Evolutionary conservation across 2,797 vertebrate species (phyloP), one percentile per base, ranked within the genome.

Genomic region (Poeciliopsis gracilis): DNA sequence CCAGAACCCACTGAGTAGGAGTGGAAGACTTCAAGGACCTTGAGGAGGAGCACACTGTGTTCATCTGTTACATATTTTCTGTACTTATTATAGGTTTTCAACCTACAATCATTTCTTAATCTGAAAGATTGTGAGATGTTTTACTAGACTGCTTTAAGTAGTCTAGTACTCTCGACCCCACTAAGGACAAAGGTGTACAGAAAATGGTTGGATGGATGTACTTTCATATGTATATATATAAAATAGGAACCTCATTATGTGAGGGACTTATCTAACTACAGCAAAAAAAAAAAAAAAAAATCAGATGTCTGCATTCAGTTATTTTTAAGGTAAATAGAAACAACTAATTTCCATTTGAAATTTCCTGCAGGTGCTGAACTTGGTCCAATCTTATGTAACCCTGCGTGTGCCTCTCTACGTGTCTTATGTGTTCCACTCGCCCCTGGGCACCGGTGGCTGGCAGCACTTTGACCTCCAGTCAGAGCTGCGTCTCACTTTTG

Each of bases 381-480:
- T 98, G 18, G 97, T 98, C 28, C 98, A 99, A 93, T 99, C 98
- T 28, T 99, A 97, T 0, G 97, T 99, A 90, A 98, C 97, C 0
- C 93, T 99, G 79, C 95, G 97, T 5, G 97, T 99, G 9, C 98
- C 98, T 4, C 94, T 99, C 13, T 96, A 97, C 0, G 97, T 99
- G n/a, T 98, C 98, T 0, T 99, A 99, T 0, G 97, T 99, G 72
- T 99, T 98, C 90, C 97, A 98, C 89, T 98, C 98, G 0, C 97
- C 97, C 0, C 96, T 96, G 77, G 97, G 97, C 0, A 81, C 91
- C 0, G 97, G 97, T 0, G 97, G 97, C 77, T 99, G 98, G 98
- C 97, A 98, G 92, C 98, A 99, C 90, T 98, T 99, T 57, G 98
- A 99, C 90, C 88, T 98, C 57, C 97, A 97, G 88, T 97, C 98